These are phyloP conservation scores for Pachyseris speciosa DNA, from an alignment of 64 coral and sea anemone species.

Conservation along the genomic window DNA sequence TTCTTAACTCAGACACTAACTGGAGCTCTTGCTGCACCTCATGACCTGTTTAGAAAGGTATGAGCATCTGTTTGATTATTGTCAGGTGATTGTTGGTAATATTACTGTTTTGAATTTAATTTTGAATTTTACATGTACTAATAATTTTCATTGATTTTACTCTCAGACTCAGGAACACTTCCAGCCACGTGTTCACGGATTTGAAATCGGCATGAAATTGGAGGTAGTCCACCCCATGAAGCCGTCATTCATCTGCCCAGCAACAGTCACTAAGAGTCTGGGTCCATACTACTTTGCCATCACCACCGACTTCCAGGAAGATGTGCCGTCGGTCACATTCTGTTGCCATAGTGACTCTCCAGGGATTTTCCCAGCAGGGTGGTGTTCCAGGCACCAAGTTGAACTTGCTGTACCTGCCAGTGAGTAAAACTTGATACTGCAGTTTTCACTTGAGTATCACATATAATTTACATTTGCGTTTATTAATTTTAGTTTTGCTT, in stretches of 20 bases:
- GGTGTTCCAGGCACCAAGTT: conserved; percentile 87
- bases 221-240: conserved; percentile 85
- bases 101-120: not conserved
- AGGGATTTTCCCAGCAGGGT: conserved; percentile 92
- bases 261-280: conserved; percentile 94
- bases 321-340: conserved; percentile 84
- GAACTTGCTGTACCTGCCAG: conserved; percentile 88
- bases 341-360: conserved; percentile 99
- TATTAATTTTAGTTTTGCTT: too few relatives aligned
- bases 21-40: conserved; percentile 94
- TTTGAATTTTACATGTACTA: not conserved
- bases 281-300: conserved; percentile 97
- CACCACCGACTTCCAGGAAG: conserved; percentile 84
- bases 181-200: conserved; percentile 94
- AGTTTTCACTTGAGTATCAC: not conserved
- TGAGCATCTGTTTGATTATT: not conserved
- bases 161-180: conserved; percentile 90
- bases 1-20: conserved; percentile 97
- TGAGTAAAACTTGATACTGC: conserved; percentile 34
- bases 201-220: conserved; percentile 99
- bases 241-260: conserved; percentile 85
- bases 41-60: conserved; percentile 95
- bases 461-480: conserved; percentile 9
- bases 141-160: not conserved
- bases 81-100: not conserved